These are phyloP conservation scores for Paramuricea clavata DNA, from an alignment of 92 coral and sea anemone genomes.

Conservation along the genomic window DNA sequence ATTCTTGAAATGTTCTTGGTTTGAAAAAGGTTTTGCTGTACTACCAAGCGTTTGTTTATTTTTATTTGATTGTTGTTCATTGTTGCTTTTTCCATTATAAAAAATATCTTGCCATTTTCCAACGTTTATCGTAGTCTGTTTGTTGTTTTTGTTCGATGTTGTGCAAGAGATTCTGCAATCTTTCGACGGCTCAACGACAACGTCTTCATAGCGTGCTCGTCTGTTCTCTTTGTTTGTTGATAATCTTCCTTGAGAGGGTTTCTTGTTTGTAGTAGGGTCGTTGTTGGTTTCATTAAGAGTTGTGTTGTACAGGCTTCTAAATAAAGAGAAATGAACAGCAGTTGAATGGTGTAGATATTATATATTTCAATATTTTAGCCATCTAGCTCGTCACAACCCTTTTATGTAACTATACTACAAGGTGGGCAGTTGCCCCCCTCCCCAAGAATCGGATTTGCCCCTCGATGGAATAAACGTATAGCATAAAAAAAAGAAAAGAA, in stretches of 20 bases:
- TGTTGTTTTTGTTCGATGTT: not conserved
- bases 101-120: not conserved
- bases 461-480: too few relatives aligned
- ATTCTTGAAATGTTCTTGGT: not conserved
- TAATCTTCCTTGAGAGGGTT: constrained; percentile 46
- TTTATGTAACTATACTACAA: too few relatives aligned
- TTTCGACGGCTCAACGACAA: constrained; percentile 68
- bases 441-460: too few relatives aligned
- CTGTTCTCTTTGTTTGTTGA: constrained; percentile 74
- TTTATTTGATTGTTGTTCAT: not conserved
- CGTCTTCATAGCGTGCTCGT: constrained; percentile 77
- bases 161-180: not conserved
- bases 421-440: too few relatives aligned
- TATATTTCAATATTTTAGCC: too few relatives aligned
- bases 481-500: too few relatives aligned
- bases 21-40: constrained; percentile 4
- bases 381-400: too few relatives aligned
- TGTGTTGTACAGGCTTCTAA: constrained; percentile 24
- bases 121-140: not conserved
- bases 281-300: constrained; percentile 1
- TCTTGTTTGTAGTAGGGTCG: not conserved
- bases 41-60: not conserved
- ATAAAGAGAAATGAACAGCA: not conserved
- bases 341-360: too few relatives aligned
- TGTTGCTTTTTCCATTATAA: not conserved